Percentiles rank a stretch among this genome's conserved stretches.
Evolutionary conservation across 2,888 invertebrate genomes (phyloP).

Genomic region (Hyposoter didymator): DNA sequence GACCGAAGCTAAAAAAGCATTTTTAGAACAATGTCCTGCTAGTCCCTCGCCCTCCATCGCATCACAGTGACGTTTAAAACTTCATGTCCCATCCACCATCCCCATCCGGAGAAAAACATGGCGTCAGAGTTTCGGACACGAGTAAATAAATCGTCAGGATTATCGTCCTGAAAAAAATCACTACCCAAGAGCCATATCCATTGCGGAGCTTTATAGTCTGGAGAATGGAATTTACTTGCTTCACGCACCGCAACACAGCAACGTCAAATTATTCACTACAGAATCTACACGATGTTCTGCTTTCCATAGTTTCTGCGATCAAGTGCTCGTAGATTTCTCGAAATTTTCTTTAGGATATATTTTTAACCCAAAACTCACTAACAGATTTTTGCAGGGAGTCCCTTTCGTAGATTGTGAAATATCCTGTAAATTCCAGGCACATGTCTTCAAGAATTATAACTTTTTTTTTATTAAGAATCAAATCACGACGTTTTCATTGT

Average conservation of each 20-base stretch:
- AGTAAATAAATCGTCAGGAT: conserved; percentile 47
- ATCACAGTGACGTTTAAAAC: conserved; percentile 38
- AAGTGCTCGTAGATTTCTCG: background rate
- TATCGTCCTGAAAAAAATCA: conserved; percentile 47
- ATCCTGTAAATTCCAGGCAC: background rate
- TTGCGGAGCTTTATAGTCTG: conserved; percentile 3
- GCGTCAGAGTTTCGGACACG: conserved; percentile 6
- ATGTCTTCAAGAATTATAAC: background rate
- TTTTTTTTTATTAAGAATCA: background rate
- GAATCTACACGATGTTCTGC: background rate
- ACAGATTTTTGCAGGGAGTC: background rate
- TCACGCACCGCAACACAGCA: background rate
- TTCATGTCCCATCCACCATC: conserved; percentile 16
- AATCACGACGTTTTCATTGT: background rate
- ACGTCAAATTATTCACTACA: background rate
- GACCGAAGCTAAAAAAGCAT: conserved; percentile 12
- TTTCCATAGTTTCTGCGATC: background rate
- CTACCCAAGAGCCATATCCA: conserved; percentile 11
- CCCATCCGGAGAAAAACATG: conserved; percentile 21
- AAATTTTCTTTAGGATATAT: background rate
- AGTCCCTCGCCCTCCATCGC: conserved; percentile 1
- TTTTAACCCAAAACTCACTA: background rate
- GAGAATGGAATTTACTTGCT: conserved; percentile 8
- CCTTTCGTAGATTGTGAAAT: background rate
- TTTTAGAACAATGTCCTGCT: background rate